Evolutionary conservation across 2,888 invertebrate species (phyloP).

Genomic region (Glaucopsyche alexis): DNA sequence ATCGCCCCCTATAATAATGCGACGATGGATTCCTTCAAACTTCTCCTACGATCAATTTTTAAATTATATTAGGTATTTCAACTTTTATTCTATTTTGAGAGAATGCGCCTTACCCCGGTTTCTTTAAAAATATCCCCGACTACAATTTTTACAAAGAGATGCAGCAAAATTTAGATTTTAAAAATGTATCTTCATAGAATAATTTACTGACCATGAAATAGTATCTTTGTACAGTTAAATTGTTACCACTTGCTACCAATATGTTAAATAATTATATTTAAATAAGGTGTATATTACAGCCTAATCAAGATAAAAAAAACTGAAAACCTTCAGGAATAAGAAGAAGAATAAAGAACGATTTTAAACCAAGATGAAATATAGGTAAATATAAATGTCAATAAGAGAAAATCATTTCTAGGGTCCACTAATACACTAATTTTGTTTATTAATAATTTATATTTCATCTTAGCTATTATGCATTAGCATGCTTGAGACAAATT

Average conservation of each 20-base stretch:
- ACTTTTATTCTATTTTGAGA: background rate
- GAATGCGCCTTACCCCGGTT: background rate
- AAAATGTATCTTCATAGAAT: background rate
- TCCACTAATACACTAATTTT: background rate
- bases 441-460: background rate
- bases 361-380: background rate
- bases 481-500: background rate
- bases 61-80: background rate
- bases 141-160: background rate
- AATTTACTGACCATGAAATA: background rate
- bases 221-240: background rate
- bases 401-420: background rate
- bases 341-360: background rate
- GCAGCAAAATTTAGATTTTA: background rate
- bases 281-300: background rate
- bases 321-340: background rate
- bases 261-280: background rate
- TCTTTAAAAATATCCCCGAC: background rate
- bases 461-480: constrained; percentile 7
- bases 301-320: constrained; percentile 1
- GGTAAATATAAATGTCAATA: background rate
- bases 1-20: background rate
- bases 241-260: background rate
- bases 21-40: background rate
- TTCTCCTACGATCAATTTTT: background rate